A percentile compares a stretch with the other conserved stretches of the same genome.
These are phyloP conservation scores for Rotaria socialis DNA, from an alignment of 2,888 invertebrate genomes.

Conservation along the genomic window DNA sequence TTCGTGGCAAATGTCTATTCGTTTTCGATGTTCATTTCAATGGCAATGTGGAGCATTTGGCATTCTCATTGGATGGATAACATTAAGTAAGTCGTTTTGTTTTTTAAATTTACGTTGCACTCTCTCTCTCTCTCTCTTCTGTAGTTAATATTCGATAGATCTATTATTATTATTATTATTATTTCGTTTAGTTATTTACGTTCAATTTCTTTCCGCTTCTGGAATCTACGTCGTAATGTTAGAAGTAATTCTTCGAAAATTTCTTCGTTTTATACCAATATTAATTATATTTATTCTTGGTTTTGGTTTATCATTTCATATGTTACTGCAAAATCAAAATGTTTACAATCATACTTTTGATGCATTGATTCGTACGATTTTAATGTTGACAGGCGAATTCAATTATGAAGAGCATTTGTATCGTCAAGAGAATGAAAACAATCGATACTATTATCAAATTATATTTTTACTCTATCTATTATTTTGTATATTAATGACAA, in stretches of 20 bases:
- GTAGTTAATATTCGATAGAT: no score
- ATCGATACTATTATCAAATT: not conserved
- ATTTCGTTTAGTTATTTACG: not conserved
- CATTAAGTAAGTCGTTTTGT: not conserved
- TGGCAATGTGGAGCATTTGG: constrained; percentile 15
- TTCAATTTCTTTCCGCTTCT: not conserved
- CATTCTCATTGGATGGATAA: constrained; percentile 18
- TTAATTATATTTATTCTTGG: constrained; percentile 11
- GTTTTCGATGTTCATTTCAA: constrained; percentile 34
- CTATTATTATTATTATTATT: not conserved
- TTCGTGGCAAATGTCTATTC: constrained; percentile 19
- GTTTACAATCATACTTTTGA: constrained; percentile 12
- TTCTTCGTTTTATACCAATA: constrained; percentile 10
- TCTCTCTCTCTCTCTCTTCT: no score
- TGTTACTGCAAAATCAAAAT: constrained; percentile 19
- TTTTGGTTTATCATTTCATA: constrained; percentile 21
- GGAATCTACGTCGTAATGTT: not conserved
- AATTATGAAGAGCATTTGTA: constrained; percentile 14
- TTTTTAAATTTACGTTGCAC: no score
- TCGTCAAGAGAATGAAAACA: not conserved
- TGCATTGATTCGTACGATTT: not conserved
- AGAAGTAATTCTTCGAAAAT: not conserved
- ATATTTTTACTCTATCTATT: not conserved
- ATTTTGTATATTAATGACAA: constrained; percentile 25
- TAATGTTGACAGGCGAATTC: not conserved